Percentiles rank a stretch among this genome's conserved stretches.
Evolutionary conservation across 2,797 vertebrate species (phyloP).

Genomic region (Acanthopagrus latus): DNA sequence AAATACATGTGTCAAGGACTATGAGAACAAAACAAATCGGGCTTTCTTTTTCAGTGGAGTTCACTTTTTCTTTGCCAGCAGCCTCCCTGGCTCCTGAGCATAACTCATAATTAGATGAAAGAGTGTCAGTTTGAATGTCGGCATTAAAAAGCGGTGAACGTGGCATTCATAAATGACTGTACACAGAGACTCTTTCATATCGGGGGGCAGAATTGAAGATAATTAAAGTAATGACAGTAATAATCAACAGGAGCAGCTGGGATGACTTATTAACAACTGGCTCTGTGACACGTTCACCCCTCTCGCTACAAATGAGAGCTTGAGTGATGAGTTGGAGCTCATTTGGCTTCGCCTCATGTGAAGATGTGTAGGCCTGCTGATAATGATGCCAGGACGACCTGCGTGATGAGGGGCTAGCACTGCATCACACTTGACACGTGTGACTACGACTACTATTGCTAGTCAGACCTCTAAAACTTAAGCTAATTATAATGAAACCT

Average conservation of each 20-base stretch:
- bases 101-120: constrained; percentile 82
- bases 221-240: constrained; percentile 85
- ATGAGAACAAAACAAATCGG: constrained; percentile 62
- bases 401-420: constrained; percentile 48
- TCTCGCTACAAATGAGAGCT: constrained; percentile 78
- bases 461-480: neutral
- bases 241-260: constrained; percentile 84
- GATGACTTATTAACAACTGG: constrained; percentile 85
- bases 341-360: constrained; percentile 57
- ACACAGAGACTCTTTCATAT: constrained; percentile 72
- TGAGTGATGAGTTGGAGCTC: constrained; percentile 80
- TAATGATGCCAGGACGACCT: constrained; percentile 68
- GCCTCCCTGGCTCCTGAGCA: constrained; percentile 53
- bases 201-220: constrained; percentile 79
- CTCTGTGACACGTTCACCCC: constrained; percentile 79
- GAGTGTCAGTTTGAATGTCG: constrained; percentile 77
- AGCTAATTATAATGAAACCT: neutral
- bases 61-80: constrained; percentile 62
- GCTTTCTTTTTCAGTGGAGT: constrained; percentile 57
- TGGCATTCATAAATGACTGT: constrained; percentile 79
- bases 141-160: constrained; percentile 73
- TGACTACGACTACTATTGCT: neutral
- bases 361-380: constrained; percentile 63
- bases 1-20: constrained; percentile 67
- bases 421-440: constrained; percentile 32